phyloP scores from a whole-genome alignment of 2,888 invertebrate species.

The Limnephilus rhombicus region DNA sequence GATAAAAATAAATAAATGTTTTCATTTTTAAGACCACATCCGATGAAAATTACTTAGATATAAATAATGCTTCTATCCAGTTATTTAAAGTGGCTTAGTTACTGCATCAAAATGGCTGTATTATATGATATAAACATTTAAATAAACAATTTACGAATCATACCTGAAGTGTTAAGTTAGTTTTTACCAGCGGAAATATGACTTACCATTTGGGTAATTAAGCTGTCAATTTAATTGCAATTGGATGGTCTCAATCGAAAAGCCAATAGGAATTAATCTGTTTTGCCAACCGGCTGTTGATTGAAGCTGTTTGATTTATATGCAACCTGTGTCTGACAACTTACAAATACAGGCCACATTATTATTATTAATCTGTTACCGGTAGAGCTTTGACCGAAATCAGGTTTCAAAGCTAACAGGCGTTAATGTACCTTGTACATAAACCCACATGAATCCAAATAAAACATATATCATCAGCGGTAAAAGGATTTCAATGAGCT shows the following conservation, averaged over 20 bases:
- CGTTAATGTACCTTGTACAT: not conserved
- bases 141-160: not conserved
- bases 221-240: slow-evolving; percentile 10
- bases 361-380: slow-evolving; percentile 30
- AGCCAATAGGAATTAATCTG: not conserved
- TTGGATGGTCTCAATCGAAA: not conserved
- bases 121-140: not conserved
- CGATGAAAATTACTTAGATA: no score
- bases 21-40: not conserved
- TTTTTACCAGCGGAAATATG: not conserved
- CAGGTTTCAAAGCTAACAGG: slow-evolving; percentile 3
- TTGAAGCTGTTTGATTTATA: slow-evolving; percentile 27
- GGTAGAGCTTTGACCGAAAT: slow-evolving; percentile 4
- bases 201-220: slow-evolving; percentile 8
- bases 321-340: not conserved
- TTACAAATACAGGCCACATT: not conserved
- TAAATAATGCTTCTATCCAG: not conserved
- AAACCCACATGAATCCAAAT: not conserved
- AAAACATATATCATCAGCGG: not conserved
- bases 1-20: no score
- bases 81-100: not conserved
- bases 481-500: not conserved
- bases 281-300: slow-evolving; percentile 12
- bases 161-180: not conserved
- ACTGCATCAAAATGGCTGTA: not conserved